Conservation (phyloP, 2,113 vertebrate species). For the Picathartes gymnocephalus region DNA sequence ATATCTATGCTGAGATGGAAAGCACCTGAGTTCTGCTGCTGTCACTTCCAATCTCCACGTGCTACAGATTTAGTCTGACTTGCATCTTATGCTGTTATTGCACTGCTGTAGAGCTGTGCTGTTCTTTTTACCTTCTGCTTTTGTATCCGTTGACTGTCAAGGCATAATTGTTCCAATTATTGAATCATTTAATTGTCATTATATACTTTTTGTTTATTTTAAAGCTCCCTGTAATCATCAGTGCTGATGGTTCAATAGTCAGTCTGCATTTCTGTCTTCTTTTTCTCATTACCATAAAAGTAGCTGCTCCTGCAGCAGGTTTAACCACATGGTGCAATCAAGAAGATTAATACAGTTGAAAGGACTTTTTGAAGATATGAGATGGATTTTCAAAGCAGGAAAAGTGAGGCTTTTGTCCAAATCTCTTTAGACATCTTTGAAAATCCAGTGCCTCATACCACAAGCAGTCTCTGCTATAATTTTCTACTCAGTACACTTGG, state of each 20-base stretch:
- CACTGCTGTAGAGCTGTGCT: neutral
- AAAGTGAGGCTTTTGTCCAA: neutral
- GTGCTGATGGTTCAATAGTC: neutral
- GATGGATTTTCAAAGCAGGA: neutral
- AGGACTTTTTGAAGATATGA: neutral
- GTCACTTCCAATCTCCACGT: neutral
- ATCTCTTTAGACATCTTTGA: neutral
- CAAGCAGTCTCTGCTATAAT: neutral
- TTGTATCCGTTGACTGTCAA: neutral
- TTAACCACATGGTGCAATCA: neutral
- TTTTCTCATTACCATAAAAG: neutral
- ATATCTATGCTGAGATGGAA: neutral
- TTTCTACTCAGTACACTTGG: neutral
- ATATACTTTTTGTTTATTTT: neutral
- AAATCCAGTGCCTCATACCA: rapidly evolving
- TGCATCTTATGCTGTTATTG: neutral
- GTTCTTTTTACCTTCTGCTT: neutral
- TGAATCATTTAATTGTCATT: constrained; percentile 13
- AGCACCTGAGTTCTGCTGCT: constrained; percentile 6
- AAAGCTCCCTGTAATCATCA: neutral
- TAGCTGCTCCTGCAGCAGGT: neutral
- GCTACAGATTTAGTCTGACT: neutral
- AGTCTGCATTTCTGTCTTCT: constrained; percentile 11
- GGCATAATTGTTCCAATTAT: constrained; percentile 8
- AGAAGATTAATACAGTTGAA: neutral